phyloP scores from a whole-genome alignment of 1,140 invertebrate genomes.

The honey bee (Apis mellifera) region DNA sequence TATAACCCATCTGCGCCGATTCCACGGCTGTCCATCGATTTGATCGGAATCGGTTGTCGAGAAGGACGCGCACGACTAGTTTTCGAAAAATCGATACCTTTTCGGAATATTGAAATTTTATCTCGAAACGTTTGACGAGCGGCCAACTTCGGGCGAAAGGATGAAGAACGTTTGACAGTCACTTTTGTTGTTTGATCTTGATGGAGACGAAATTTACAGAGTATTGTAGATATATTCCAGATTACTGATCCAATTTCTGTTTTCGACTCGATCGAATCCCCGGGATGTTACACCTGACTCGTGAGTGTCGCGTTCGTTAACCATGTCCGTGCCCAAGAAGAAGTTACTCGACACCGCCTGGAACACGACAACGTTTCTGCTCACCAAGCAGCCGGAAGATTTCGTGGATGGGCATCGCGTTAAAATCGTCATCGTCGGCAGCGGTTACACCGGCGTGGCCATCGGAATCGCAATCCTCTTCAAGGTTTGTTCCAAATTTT shows the following conservation, averaged over 20 bases:
- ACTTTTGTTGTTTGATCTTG: slow-evolving; percentile 13
- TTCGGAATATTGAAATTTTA: neutral
- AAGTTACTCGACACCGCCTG: slow-evolving; percentile 54
- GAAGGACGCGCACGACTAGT: neutral
- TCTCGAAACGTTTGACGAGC: slow-evolving; percentile 12
- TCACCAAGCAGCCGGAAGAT: slow-evolving; percentile 71
- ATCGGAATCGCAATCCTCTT: slow-evolving; percentile 72
- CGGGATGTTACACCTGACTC: slow-evolving; percentile 1
- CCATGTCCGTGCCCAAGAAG: slow-evolving; percentile 60
- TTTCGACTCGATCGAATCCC: slow-evolving; percentile 23
- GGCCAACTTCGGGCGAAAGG: slow-evolving; percentile 31
- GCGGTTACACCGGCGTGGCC: slow-evolving; percentile 72
- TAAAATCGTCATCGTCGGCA: slow-evolving; percentile 74
- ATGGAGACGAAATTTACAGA: slow-evolving; percentile 35
- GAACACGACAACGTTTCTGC: slow-evolving; percentile 71
- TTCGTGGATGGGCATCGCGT: slow-evolving; percentile 67
- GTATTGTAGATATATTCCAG: neutral
- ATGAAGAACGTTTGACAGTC: slow-evolving; percentile 23
- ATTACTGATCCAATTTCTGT: neutral
- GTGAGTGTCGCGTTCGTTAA: slow-evolving; percentile 1
- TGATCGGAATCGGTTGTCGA: neutral
- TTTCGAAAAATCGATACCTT: neutral
- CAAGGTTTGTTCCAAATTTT: slow-evolving; percentile 64
- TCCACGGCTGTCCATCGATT: slow-evolving; percentile 54
- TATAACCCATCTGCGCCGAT: slow-evolving; percentile 49